Evolutionary conservation across 92 coral and sea anemone species (phyloP).

Genomic region (Paramuricea clavata): DNA sequence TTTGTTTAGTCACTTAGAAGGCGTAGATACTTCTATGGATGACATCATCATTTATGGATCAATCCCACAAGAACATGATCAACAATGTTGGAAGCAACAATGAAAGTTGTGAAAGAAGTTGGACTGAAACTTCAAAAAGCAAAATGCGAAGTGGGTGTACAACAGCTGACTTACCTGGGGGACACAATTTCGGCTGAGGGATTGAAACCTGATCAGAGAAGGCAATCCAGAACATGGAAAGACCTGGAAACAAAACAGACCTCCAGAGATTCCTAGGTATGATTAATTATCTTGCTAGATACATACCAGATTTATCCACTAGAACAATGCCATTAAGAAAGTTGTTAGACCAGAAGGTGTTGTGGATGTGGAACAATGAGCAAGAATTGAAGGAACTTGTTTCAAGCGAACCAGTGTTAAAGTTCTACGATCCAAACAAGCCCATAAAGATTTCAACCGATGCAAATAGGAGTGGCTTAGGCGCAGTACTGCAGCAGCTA

Average conservation of each 20-base stretch:
- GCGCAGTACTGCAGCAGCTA: conserved; percentile 19
- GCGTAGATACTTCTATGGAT: conserved; percentile 57
- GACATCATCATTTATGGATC: conserved; percentile 42
- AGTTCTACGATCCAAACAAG: conserved; percentile 54
- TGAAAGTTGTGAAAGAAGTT: conserved; percentile 44
- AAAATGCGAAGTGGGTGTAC: conserved; percentile 5
- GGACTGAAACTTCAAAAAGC: conserved; percentile 26
- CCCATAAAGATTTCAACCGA: conserved; percentile 37
- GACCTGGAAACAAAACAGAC: no score
- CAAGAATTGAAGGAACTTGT: conserved; percentile 53
- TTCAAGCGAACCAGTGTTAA: conserved; percentile 50
- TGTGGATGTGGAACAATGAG: conserved; percentile 29
- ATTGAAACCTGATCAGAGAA: conserved; percentile 28
- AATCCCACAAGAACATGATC: conserved; percentile 37
- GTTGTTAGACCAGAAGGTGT: no score
- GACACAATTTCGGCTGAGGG: conserved; percentile 23
- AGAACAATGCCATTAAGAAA: no score
- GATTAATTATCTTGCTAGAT: no score
- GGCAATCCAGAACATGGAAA: conserved; percentile 12
- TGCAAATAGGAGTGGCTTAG: no score
- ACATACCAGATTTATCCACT: no score
- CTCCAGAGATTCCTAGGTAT: no score
- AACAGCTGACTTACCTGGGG: conserved; percentile 1
- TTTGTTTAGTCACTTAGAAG: conserved; percentile 47
- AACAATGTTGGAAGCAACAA: conserved; percentile 9